Evolutionary conservation across 2,888 invertebrate genomes (phyloP).

Genomic region (Thalpophila matura): DNA sequence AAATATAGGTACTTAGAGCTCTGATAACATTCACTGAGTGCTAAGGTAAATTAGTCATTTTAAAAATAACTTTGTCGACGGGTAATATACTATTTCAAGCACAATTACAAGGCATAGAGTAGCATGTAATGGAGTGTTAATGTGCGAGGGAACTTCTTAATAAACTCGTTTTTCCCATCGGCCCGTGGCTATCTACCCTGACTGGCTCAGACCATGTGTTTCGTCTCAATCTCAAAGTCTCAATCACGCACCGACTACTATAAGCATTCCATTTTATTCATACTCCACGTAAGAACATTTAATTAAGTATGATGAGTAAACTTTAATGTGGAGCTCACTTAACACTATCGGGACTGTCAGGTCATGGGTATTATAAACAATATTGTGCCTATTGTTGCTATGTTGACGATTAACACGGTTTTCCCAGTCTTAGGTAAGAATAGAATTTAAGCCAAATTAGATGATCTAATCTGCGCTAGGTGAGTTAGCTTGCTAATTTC

Average conservation of each 20-base stretch:
- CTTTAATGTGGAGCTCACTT: constrained; percentile 33
- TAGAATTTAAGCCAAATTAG: too few species aligned
- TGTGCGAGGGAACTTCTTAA: not conserved
- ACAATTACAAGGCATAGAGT: not conserved
- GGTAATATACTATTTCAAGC: constrained; percentile 48
- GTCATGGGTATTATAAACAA: constrained; percentile 2
- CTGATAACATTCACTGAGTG: not conserved
- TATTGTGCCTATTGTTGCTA: constrained; percentile 7
- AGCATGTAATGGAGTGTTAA: constrained; percentile 14
- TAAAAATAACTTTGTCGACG: constrained; percentile 43
- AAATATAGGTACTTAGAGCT: not conserved
- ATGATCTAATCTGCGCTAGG: too few species aligned
- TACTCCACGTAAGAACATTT: constrained; percentile 26
- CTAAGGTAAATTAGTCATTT: constrained; percentile 6
- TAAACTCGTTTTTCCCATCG: not conserved
- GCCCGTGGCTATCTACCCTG: not conserved
- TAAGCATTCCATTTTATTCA: constrained; percentile 1
- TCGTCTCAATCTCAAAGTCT: too few species aligned
- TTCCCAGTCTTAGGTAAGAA: too few species aligned
- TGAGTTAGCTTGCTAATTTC: too few species aligned
- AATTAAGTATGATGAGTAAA: constrained; percentile 33
- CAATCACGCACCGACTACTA: too few species aligned
- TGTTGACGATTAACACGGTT: not conserved
- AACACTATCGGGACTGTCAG: constrained; percentile 12
- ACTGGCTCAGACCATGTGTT: too few species aligned